Percentiles rank a stretch among this genome's conserved stretches.
Evolutionary conservation across 1,140 invertebrate species (phyloP).

Genomic region (Eumeta japonica): DNA sequence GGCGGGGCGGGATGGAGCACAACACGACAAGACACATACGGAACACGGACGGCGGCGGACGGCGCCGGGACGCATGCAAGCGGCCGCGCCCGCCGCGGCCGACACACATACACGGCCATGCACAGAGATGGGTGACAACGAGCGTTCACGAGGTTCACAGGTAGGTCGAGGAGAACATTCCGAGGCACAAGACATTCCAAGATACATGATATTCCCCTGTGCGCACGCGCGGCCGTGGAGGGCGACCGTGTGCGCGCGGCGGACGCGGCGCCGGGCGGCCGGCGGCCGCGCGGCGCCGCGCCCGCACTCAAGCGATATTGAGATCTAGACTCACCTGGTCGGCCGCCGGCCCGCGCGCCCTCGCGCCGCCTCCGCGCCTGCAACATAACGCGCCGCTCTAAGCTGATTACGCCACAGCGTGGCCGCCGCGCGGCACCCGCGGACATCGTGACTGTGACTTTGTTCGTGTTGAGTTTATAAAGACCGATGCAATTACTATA

Average conservation of each 20-base stretch:
- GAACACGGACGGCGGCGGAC: conserved; percentile 44
- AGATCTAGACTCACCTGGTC: conserved; percentile 2
- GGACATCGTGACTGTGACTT: too few relatives aligned
- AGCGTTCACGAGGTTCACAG: conserved; percentile 43
- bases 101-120: conserved; percentile 45
- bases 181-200: conserved; percentile 62
- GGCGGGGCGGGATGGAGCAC: conserved; percentile 17
- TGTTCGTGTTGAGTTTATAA: too few relatives aligned
- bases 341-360: conserved; percentile 6
- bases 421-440: conserved; percentile 2
- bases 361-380: conserved; percentile 10
- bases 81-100: conserved; percentile 27
- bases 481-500: too few relatives aligned
- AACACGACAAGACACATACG: conserved; percentile 36
- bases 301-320: conserved; percentile 10
- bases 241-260: conserved; percentile 40
- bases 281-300: conserved; percentile 11
- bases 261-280: conserved; percentile 15
- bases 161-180: conserved; percentile 59
- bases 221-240: conserved; percentile 38
- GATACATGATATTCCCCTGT: conserved; percentile 61
- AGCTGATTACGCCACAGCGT: too few relatives aligned
- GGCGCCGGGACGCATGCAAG: conserved; percentile 40
- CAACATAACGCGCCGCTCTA: too few relatives aligned
- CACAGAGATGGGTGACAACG: conserved; percentile 35